These are phyloP conservation scores for Noctua janthe DNA, from an alignment of 2,888 invertebrate genomes.

Conservation along the genomic window DNA sequence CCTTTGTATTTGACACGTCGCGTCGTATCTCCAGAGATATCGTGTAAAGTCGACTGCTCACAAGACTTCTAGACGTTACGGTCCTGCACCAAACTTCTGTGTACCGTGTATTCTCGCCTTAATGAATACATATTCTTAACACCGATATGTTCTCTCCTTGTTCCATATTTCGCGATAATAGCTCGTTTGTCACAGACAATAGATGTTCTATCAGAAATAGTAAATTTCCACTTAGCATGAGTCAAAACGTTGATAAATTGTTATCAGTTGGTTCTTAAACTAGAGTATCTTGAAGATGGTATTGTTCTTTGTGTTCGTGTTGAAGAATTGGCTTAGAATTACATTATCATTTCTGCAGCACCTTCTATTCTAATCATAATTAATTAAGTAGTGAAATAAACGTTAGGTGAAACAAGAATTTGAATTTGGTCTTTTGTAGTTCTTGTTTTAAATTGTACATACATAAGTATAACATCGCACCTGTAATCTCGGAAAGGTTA, in stretches of 20 bases:
- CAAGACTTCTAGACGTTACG: neutral
- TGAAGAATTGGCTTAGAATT: neutral
- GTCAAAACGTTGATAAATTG: slow-evolving; percentile 32
- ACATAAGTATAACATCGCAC: neutral
- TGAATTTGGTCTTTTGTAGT: neutral
- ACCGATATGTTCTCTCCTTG: slow-evolving; percentile 24
- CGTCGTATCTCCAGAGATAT: neutral
- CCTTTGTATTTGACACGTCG: neutral
- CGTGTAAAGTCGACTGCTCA: neutral
- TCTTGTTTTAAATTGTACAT: neutral
- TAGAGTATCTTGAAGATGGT: slow-evolving; percentile 5
- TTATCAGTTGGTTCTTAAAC: slow-evolving; percentile 14
- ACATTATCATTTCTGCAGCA: neutral
- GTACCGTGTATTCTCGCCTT: slow-evolving; percentile 4
- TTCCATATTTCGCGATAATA: slow-evolving; percentile 39
- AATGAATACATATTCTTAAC: slow-evolving; percentile 25
- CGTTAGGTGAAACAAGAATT: neutral
- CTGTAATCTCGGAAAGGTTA: neutral
- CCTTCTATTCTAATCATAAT: neutral
- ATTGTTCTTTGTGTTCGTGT: slow-evolving; percentile 9
- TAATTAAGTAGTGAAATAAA: neutral
- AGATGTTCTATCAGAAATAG: slow-evolving; percentile 30
- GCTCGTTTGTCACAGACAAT: slow-evolving; percentile 40
- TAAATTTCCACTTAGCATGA: slow-evolving; percentile 44
- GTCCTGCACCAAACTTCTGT: neutral